Evolutionary conservation across 1,140 invertebrate species (phyloP), one percentile per base, ranked within the genome.

Genomic region (Stenopsyche tienmushanensis): DNA sequence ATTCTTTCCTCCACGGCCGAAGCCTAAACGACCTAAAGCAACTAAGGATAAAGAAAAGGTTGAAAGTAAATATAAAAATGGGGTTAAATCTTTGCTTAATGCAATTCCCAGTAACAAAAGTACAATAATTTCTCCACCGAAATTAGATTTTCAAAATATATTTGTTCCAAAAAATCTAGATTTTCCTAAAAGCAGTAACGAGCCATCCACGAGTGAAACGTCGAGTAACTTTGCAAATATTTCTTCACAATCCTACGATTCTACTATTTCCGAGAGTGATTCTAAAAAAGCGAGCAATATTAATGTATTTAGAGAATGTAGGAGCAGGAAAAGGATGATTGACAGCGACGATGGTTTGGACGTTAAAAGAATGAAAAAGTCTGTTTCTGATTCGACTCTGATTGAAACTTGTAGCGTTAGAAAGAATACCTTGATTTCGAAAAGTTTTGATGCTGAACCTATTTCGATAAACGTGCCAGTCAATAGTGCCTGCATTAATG

Each of bases 1-100:
- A 71, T 83, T 83, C 73, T 86, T 85, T 74, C 85, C 86, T 15
- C 84, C 85, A 44, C 77, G 85, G 67, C 86, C 86, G 62, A 83
- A 78, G 69, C 76, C 80, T 59, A 83, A 78, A 71, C 69, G 71
- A 49, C 69, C 66, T 55, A 75, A 73, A 62, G 65, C 67, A 24
- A 72, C 67, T 57, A 64, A 53, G 23, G 3, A 5, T 62, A 70
- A 67, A 58, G 62, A 65, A 34, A n/a, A 54, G 21, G 21, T 54
- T n/a, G 7, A 54, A n/a, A 13, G 21, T 25, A 8, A 24, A 7
- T 17, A 15, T 13, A 47, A 47, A 47, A 9, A 47, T 5, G 5
- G 13, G 44, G 15, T 15, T 47, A 20, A n/a, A n/a, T n/a, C n/a
- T n/a, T n/a, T n/a, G n/a, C n/a, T n/a, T n/a, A n/a, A n/a, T n/a